Percentiles rank a stretch among this genome's conserved stretches.
phyloP scores from a whole-genome alignment of 2,888 invertebrate species.

The Hetaerina titia region DNA sequence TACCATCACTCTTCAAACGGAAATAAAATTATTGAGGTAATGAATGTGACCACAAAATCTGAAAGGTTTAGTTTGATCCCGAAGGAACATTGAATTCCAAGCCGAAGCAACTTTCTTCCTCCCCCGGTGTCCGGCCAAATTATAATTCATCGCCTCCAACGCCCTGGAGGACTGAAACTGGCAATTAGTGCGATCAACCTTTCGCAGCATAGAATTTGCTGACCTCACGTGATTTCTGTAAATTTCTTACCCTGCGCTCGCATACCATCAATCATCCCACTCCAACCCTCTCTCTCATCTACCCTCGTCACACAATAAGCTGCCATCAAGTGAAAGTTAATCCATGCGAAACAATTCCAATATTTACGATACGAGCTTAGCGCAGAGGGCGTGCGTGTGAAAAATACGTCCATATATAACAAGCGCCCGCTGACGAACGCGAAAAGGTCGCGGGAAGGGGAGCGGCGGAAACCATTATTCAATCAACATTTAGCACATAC shows the following conservation, averaged over 20 bases:
- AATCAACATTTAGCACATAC: neutral
- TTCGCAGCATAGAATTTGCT: neutral
- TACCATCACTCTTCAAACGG: no score
- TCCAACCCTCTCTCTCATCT: neutral
- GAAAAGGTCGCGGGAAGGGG: neutral
- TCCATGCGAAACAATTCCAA: conserved; percentile 50
- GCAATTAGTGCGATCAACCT: neutral
- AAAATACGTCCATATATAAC: conserved; percentile 34
- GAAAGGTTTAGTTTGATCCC: neutral
- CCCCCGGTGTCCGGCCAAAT: neutral
- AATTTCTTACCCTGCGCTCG: neutral
- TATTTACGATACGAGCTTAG: conserved; percentile 36
- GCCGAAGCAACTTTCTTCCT: neutral
- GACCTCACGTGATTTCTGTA: neutral
- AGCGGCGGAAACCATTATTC: conserved; percentile 44
- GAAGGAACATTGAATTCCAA: neutral
- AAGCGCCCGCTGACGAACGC: neutral
- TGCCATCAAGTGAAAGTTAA: conserved; percentile 54
- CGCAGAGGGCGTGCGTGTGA: neutral
- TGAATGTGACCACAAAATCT: neutral
- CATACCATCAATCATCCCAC: conserved; percentile 11
- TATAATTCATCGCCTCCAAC: neutral
- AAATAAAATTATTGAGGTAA: neutral
- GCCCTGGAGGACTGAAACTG: neutral
- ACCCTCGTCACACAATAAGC: conserved; percentile 41